Evolutionary conservation across 2,797 vertebrate species (phyloP).

Genomic region (Myotis vivesi): DNA sequence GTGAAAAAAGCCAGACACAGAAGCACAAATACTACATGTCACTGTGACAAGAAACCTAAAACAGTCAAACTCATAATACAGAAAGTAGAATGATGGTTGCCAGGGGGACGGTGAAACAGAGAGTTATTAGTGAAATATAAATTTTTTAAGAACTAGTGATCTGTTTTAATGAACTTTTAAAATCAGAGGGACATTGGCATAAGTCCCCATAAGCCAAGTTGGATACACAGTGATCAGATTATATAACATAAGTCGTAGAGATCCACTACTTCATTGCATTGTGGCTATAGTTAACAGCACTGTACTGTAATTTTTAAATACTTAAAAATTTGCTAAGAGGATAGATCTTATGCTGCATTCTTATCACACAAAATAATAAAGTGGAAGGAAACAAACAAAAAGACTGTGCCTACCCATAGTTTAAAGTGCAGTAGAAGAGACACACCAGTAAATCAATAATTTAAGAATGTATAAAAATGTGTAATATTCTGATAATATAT

Average conservation of each 20-base stretch:
- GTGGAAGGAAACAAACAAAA: neutral
- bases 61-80: neutral
- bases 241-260: neutral
- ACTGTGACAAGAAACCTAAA: neutral
- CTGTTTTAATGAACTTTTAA: slow-evolving; percentile 7
- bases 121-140: neutral
- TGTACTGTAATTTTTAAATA: neutral
- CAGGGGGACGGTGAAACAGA: neutral
- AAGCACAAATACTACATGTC: neutral
- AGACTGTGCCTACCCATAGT: neutral
- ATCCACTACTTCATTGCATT: neutral
- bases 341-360: neutral
- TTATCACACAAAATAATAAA: neutral
- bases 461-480: neutral
- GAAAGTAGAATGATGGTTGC: neutral
- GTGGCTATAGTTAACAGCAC: neutral
- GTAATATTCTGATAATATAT: neutral
- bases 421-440: neutral
- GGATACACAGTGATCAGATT: neutral
- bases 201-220: neutral
- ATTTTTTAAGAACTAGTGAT: neutral
- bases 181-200: neutral
- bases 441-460: neutral
- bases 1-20: neutral
- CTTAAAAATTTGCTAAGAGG: neutral